Conservation (phyloP, 2,113 vertebrate genomes). For the Plectropomus leopardus region DNA sequence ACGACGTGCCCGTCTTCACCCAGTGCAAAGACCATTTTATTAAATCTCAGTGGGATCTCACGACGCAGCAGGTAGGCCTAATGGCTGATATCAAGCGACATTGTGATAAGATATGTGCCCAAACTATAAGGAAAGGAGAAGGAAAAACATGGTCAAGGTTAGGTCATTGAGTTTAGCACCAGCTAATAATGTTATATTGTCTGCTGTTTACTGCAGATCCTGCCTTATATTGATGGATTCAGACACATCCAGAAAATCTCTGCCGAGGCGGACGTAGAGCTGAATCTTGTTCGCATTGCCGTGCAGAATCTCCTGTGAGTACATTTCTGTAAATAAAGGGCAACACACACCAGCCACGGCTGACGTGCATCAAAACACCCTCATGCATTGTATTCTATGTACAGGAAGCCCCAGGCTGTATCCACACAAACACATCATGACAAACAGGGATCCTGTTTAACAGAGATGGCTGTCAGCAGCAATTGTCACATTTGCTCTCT, state of each 20-base stretch:
- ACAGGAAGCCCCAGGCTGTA: neutral
- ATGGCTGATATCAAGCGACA: neutral
- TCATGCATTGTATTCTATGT: neutral
- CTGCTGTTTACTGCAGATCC: conserved; percentile 85
- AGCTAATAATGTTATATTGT: neutral
- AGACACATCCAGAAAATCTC: conserved; percentile 98
- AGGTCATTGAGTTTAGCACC: neutral
- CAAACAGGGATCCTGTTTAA: neutral
- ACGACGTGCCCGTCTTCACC: conserved; percentile 95
- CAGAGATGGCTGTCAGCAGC: too few relatives aligned
- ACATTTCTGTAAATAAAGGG: conserved; percentile 50
- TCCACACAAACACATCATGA: neutral
- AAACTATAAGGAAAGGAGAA: conserved; percentile 22
- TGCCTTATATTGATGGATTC: conserved; percentile 96
- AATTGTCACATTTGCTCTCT: neutral
- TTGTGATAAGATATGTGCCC: neutral
- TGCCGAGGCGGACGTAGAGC: conserved; percentile 95
- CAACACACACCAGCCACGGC: neutral
- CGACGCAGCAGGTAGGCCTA: conserved; percentile 93
- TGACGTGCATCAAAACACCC: neutral
- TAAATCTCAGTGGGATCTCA: conserved; percentile 97
- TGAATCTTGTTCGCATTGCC: conserved; percentile 97
- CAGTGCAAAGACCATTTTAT: conserved; percentile 95
- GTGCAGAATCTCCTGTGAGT: conserved; percentile 97
- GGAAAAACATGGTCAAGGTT: conserved; percentile 3